Evolutionary conservation across 1,140 invertebrate genomes (phyloP).

Genomic region (Maconellicoccus hirsutus): DNA sequence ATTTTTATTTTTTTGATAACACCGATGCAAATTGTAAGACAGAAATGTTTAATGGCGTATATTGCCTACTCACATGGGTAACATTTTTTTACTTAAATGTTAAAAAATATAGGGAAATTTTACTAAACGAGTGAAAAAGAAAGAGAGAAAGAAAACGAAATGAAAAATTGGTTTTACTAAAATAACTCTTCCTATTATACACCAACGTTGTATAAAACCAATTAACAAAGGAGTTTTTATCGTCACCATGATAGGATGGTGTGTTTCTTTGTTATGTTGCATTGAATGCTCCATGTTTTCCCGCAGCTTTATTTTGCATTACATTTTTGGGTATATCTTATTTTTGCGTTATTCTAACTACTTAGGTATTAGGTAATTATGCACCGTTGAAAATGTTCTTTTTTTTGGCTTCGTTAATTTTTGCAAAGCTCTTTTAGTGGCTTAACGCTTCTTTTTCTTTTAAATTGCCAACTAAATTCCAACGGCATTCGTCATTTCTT

Average conservation of each 20-base stretch:
- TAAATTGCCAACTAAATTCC: neutral
- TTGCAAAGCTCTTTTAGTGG: neutral
- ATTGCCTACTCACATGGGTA: too few relatives aligned
- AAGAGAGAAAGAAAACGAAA: too few relatives aligned
- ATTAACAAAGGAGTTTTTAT: neutral
- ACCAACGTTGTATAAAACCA: neutral
- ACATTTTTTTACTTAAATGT: too few relatives aligned
- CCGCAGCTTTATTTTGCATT: neutral
- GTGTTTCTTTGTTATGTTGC: neutral
- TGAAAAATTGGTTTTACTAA: neutral
- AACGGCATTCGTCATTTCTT: neutral
- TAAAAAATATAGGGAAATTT: too few relatives aligned
- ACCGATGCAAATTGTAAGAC: too few relatives aligned
- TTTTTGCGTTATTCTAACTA: neutral
- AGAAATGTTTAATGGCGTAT: too few relatives aligned
- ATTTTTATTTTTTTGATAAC: too few relatives aligned
- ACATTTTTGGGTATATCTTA: neutral
- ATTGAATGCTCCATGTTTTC: neutral
- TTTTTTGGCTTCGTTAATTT: neutral
- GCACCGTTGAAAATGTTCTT: neutral
- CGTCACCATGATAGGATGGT: neutral
- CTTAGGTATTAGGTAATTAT: neutral
- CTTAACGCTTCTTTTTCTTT: neutral
- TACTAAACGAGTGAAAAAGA: too few relatives aligned
- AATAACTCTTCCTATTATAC: neutral